phyloP scores from a whole-genome alignment of 2,113 vertebrate genomes.

The Arizona elegans region DNA sequence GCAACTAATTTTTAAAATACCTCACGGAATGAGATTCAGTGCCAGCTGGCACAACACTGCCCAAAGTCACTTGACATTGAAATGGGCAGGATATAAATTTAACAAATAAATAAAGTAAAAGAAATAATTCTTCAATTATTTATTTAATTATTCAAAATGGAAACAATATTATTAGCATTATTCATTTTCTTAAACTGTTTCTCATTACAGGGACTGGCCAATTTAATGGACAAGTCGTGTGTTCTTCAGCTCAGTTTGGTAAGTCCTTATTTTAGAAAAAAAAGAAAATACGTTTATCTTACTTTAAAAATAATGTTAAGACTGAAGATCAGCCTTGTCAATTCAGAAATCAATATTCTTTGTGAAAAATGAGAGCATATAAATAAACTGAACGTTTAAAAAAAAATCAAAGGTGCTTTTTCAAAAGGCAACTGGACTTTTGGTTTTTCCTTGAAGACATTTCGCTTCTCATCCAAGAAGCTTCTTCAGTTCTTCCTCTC shows the following conservation, averaged over 20 bases:
- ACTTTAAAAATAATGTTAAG: background rate
- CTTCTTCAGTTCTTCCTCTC: no score
- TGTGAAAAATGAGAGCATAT: background rate
- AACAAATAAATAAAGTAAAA: background rate
- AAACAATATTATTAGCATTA: background rate
- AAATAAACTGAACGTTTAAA: background rate
- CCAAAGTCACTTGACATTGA: background rate
- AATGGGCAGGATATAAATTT: background rate
- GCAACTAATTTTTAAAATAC: background rate
- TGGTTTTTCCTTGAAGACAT: no score
- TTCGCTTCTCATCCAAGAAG: no score
- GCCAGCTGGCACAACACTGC: background rate
- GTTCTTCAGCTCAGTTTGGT: constrained; percentile 41
- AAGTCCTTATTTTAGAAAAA: constrained; percentile 8
- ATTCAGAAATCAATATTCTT: background rate
- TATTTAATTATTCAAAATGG: background rate
- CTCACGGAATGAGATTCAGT: background rate
- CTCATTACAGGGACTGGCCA: constrained; percentile 46
- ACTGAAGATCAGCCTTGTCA: background rate
- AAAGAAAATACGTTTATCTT: background rate
- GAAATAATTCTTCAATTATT: background rate
- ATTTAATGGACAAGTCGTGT: constrained; percentile 36
- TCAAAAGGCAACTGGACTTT: no score
- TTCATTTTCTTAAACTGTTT: background rate
- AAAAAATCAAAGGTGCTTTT: no score